These are phyloP conservation scores for Philaenus spumarius DNA, from an alignment of 1,140 invertebrate species.

Conservation along the genomic window DNA sequence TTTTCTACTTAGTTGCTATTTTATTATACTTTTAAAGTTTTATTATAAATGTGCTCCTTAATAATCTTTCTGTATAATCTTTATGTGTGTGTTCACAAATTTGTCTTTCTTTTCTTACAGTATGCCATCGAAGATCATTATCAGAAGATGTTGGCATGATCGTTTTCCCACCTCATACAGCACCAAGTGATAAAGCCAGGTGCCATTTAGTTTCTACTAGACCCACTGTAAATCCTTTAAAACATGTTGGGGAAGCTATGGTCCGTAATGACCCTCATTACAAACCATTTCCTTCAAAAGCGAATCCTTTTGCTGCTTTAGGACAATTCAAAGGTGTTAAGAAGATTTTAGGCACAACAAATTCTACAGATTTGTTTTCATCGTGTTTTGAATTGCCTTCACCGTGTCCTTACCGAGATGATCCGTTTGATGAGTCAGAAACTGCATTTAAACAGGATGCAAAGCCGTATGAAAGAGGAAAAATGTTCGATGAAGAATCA, in stretches of 20 bases:
- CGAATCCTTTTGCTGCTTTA: constrained; percentile 63
- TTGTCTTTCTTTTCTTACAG: constrained; percentile 39
- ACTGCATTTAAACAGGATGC: background rate
- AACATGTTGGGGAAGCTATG: constrained; percentile 66
- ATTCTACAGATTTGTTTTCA: constrained; percentile 52
- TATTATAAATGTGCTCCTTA: too few species aligned
- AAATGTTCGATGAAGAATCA: constrained; percentile 11
- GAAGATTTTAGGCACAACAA: constrained; percentile 57
- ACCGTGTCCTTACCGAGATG: constrained; percentile 32
- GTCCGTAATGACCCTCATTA: constrained; percentile 73
- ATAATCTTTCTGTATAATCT: too few species aligned
- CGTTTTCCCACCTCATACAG: constrained; percentile 43
- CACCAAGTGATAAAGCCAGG: constrained; percentile 66
- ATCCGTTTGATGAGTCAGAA: constrained; percentile 9
- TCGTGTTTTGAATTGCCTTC: constrained; percentile 68
- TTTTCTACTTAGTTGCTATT: too few species aligned
- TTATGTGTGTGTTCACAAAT: too few species aligned
- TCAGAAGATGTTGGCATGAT: constrained; percentile 56
- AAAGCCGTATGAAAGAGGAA: constrained; percentile 13
- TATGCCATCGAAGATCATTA: constrained; percentile 56
- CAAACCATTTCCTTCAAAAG: constrained; percentile 44
- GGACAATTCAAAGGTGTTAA: constrained; percentile 61
- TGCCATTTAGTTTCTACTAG: constrained; percentile 48
- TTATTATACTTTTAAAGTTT: too few species aligned
- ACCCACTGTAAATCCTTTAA: constrained; percentile 40